Base-by-base conservation (phyloP, 2,797 vertebrate species). In the Clarias laeviceps region DNA sequence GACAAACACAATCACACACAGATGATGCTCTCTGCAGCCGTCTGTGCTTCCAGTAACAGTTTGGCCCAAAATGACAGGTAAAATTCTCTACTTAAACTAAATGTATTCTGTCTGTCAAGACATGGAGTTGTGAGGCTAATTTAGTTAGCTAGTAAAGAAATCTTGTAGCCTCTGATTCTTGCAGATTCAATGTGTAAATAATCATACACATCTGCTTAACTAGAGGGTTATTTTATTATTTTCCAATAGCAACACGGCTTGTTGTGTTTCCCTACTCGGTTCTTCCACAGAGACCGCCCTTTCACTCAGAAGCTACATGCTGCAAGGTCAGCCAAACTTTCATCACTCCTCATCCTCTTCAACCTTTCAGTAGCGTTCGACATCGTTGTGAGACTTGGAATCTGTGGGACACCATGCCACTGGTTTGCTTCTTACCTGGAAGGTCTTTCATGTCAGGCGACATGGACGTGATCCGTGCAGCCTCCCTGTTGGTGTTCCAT, bases 1-100 rank as follows among this genome's bases (percentile, higher is more conserved):
- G 72, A 84, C 59, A 56, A 27, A 76, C 18, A 65, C 27, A 76
- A 83, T 20, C 61, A 56, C 40, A 66, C n/a, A 15, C 57, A 74
- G 6, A 64, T 65, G 59, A 5, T 29, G 57, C 57, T 56, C 50
- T 77, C 61, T 9, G 40, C 18, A n/a, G 40, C 27, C 3, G 17
- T 34, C 56, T n/a, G 34, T 45, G 17, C 17, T 73, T 27, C 7
- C 5, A 83, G 24, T 62, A 24, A 80, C 37, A 7, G 61, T 50
- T 50, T 80, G 61, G n/a, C 61, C 78, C 8, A 50, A 22, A 65
- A 50, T 80, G 61, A 80, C 59, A 37, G 2, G 17, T 29, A 50
- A 4, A 50, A 17, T 80, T 80, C 29, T 7, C 24, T 24, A 7
- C 24, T 45, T 45, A 24, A 37, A 11, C 29, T 61, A 59, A 62